These are phyloP conservation scores for Ptychadena robeensis DNA, from an alignment of 2,797 vertebrate species.

Conservation along the genomic window DNA sequence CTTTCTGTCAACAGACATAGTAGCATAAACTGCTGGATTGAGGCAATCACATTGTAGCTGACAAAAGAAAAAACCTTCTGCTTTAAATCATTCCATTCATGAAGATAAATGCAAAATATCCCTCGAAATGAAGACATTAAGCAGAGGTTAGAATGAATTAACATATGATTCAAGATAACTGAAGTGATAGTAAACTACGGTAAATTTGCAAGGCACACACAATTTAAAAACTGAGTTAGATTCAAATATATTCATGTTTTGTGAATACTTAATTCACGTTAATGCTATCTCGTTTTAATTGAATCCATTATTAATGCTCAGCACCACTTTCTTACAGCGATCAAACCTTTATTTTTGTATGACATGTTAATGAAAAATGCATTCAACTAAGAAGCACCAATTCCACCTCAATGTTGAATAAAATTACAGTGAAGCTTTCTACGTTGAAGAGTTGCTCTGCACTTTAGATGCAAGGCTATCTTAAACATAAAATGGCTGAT, in stretches of 20 bases:
- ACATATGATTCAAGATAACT: not conserved
- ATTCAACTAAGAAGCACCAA: not conserved
- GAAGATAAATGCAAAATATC: not conserved
- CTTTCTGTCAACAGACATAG: too few species aligned
- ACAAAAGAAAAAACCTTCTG: not conserved
- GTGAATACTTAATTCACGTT: not conserved
- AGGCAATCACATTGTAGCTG: not conserved
- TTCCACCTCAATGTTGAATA: not conserved
- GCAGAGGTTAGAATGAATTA: not conserved
- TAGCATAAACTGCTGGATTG: not conserved
- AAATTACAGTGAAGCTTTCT: conserved; percentile 9
- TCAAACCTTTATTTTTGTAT: conserved; percentile 24
- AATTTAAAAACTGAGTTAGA: not conserved
- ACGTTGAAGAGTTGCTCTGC: conserved; percentile 5
- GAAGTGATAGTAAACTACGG: not conserved
- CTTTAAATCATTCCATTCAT: too few species aligned
- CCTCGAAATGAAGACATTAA: not conserved
- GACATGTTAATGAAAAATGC: conserved; percentile 28
- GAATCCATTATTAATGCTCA: conserved; percentile 8
- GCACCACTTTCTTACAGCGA: not conserved
- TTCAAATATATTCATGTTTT: not conserved
- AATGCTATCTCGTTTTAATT: conserved; percentile 1
- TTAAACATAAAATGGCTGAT: conserved; percentile 30
- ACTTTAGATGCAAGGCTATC: conserved; percentile 28
- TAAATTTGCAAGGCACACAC: not conserved